A percentile compares a stretch with the other conserved stretches of the same genome.
These are phyloP conservation scores for Anguilla pacifica DNA, from an alignment of 2,797 vertebrate species.

Conservation along the genomic window DNA sequence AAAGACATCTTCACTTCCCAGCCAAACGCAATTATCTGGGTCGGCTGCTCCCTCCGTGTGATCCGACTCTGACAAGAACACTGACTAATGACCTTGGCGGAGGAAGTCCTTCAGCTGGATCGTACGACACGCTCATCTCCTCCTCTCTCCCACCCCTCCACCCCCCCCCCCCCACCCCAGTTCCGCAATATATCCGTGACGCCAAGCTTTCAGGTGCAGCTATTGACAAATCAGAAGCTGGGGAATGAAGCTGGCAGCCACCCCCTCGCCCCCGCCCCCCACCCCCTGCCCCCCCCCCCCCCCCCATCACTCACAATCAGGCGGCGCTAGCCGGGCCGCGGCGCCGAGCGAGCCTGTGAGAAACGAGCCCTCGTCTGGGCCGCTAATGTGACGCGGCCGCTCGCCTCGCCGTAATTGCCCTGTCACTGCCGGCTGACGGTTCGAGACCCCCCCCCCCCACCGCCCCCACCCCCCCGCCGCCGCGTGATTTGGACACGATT, in stretches of 20 bases:
- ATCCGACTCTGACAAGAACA: conserved; percentile 89
- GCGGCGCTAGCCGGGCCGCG: conserved; percentile 73
- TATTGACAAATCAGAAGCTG: conserved; percentile 90
- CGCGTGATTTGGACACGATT: conserved; percentile 98
- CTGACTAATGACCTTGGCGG: conserved; percentile 98
- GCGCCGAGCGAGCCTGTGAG: conserved; percentile 82
- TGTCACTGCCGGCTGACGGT: conserved; percentile 98
- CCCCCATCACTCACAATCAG: conserved; percentile 96
- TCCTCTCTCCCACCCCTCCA: conserved; percentile 54
- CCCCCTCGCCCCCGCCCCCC: conserved; percentile 33
- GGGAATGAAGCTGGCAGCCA: conserved; percentile 75
- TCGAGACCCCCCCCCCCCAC: conserved; percentile 62
- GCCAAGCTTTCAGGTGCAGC: conserved; percentile 80
- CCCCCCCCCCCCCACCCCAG: too few relatives aligned
- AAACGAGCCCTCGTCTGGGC: conserved; percentile 88
- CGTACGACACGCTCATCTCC: conserved; percentile 76
- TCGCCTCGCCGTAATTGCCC: conserved; percentile 99
- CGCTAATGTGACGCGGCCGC: conserved; percentile 99
- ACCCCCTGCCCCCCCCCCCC: too few relatives aligned
- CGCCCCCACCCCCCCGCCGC: conserved; percentile 37
- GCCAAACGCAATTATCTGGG: conserved; percentile 98
- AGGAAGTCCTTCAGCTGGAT: conserved; percentile 80
- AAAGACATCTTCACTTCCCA: conserved; percentile 97
- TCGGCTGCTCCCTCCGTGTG: conserved; percentile 84
- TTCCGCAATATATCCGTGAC: conserved; percentile 84